These are phyloP conservation scores for Falco naumanni DNA, from an alignment of 2,797 vertebrate genomes.

Conservation along the genomic window DNA sequence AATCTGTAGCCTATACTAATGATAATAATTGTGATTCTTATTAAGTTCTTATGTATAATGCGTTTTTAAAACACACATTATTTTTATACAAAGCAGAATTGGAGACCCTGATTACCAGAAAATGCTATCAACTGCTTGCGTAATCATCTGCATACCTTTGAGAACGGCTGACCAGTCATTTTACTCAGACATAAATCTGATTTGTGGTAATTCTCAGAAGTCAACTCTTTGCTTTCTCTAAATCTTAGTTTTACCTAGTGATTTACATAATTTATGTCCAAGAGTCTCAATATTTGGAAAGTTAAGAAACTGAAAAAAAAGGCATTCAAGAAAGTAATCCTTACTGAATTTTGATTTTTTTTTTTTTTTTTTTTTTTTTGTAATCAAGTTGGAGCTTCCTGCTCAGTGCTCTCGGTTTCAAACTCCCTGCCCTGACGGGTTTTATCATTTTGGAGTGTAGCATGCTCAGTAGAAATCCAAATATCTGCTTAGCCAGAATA, in stretches of 20 bases:
- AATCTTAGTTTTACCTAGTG: neutral
- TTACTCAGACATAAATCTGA: neutral
- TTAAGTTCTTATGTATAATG: neutral
- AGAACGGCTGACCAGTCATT: neutral
- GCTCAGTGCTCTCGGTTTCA: neutral
- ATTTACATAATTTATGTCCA: neutral
- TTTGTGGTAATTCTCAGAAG: neutral
- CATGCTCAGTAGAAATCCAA: neutral
- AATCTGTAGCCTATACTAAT: neutral
- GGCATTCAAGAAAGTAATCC: neutral
- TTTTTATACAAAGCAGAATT: neutral
- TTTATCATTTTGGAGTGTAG: neutral
- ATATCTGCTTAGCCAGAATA: neutral
- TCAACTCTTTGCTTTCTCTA: neutral
- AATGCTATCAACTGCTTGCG: neutral
- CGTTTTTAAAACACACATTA: fast-evolving
- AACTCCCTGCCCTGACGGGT: neutral
- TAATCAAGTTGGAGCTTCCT: neutral
- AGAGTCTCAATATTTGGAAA: neutral
- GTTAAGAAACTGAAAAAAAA: neutral
- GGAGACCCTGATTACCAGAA: neutral
- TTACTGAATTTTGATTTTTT: neutral
- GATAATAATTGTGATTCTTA: neutral
- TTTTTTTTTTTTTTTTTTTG: neutral
- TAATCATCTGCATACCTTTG: neutral